Evolutionary conservation across 1,140 invertebrate species (phyloP).

Genomic region (Micrasema longulum): DNA sequence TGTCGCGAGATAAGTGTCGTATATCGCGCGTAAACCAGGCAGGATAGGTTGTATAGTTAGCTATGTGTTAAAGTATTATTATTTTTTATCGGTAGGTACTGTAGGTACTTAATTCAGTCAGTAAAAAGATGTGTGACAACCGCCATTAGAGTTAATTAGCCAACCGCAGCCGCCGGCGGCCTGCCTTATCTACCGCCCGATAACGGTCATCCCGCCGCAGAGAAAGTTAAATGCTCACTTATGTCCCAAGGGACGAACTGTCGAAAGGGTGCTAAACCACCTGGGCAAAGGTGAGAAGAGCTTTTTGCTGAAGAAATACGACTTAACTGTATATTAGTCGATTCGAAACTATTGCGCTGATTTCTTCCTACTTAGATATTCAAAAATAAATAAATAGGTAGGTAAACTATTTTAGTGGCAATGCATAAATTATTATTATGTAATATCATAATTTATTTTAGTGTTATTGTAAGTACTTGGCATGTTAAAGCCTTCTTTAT

Average conservation of each 20-base stretch:
- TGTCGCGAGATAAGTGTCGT: not conserved
- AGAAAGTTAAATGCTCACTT: not conserved
- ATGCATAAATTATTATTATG: too few species aligned
- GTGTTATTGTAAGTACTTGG: too few species aligned
- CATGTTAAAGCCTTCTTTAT: too few species aligned
- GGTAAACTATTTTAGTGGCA: too few species aligned
- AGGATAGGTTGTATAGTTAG: not conserved
- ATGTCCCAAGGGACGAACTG: not conserved
- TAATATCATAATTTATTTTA: too few species aligned
- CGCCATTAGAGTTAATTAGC: slow-evolving; percentile 50
- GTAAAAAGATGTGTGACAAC: slow-evolving; percentile 48
- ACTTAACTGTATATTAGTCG: too few species aligned
- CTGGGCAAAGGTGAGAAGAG: too few species aligned
- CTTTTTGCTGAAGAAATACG: not conserved
- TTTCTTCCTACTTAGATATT: too few species aligned
- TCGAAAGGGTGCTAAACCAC: not conserved
- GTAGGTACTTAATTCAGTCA: not conserved
- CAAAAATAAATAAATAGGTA: too few species aligned
- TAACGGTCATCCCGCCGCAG: slow-evolving; percentile 12
- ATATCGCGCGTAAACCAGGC: not conserved
- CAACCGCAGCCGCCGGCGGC: slow-evolving; percentile 49
- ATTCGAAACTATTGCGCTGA: too few species aligned
- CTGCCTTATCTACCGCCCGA: slow-evolving; percentile 47
- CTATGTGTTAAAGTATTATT: too few species aligned
- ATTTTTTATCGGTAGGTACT: too few species aligned